phyloP scores from a whole-genome alignment of 2,888 invertebrate genomes.

The Pachycephus smyrnensis region DNA sequence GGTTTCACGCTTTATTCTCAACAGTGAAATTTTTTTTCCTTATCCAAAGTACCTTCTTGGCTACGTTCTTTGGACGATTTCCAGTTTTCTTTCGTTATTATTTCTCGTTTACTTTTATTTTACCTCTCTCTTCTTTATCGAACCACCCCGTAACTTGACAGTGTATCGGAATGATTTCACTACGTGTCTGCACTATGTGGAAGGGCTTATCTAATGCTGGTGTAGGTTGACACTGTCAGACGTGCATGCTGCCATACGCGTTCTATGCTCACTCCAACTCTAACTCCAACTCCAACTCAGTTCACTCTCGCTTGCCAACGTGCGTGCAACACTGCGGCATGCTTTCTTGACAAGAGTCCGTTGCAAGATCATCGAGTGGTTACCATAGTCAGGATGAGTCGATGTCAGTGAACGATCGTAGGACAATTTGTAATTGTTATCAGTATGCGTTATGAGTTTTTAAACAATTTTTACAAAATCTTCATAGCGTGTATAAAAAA shows the following conservation, averaged over 20 bases:
- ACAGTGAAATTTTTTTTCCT: too few relatives aligned
- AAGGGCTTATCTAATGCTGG: slow-evolving; percentile 55
- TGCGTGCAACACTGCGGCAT: slow-evolving; percentile 38
- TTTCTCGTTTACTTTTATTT: slow-evolving; percentile 25
- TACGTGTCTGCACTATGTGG: slow-evolving; percentile 20
- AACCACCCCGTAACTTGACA: too few relatives aligned
- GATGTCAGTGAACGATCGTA: too few relatives aligned
- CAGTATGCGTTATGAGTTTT: too few relatives aligned
- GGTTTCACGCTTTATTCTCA: too few relatives aligned
- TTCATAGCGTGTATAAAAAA: too few relatives aligned
- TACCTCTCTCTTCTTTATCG: slow-evolving; percentile 20
- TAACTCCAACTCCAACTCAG: slow-evolving; percentile 43
- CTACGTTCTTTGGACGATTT: not conserved
- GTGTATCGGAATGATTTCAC: too few relatives aligned
- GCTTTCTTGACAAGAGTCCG: slow-evolving; percentile 36
- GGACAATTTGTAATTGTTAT: too few relatives aligned
- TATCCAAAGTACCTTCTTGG: not conserved
- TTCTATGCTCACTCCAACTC: not conserved
- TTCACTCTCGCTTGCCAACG: slow-evolving; percentile 57
- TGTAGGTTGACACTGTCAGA: slow-evolving; percentile 54
- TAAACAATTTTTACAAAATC: too few relatives aligned
- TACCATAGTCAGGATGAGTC: too few relatives aligned
- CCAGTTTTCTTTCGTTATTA: not conserved
- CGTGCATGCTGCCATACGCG: slow-evolving; percentile 45
- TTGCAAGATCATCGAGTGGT: too few relatives aligned